Base-by-base conservation (phyloP, 2,113 vertebrate genomes). In the Chaetura pelagica region DNA sequence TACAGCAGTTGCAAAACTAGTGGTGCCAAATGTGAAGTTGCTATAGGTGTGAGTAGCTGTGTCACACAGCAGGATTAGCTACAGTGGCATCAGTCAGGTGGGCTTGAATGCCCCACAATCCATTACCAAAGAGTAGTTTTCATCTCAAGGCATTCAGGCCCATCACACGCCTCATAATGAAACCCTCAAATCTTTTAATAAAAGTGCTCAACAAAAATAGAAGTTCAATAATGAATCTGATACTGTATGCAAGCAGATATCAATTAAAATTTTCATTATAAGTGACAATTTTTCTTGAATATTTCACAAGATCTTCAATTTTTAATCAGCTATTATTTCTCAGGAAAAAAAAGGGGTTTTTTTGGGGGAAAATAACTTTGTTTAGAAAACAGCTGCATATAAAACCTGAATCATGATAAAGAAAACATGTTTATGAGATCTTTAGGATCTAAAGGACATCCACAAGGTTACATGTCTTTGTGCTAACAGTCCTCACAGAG, bases 261-360 rank as follows among this genome's bases (percentile, higher is more conserved):
- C 84, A 96, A 93, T 96, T 94, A 96, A 94, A 93, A 71, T 80
- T 90, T 73, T 91, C 84, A 91, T 94, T 94, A 83, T 38, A 69
- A 55, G 34, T 44, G 78, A 74, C 51, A 73, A 8, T 64, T 93
- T 91, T 91, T 69, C 62, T 62, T 96, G n/a, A 91, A 73, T 96
- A 91, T 96, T 97, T 94, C 54, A 82, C 46, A 69, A 79, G 94
- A 54, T 58, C 30, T 34, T 95, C 4, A 87, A 91, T 76, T 82
- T 94, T 91, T 96, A 92, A 93, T 74, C 35, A 26, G 26, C 80
- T 85, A 52, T 72, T 85, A 52, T 72, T 95, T 75, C 34, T 32
- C 9, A 0, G 2, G 18, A 21, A 55, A 21, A 16, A 44, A n/a
- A 15, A 2, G 44, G 44, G 19, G 32, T 20, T 52, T 48, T 71